These are phyloP conservation scores for Erynnis tages DNA, from an alignment of 2,888 invertebrate genomes.

Conservation along the genomic window DNA sequence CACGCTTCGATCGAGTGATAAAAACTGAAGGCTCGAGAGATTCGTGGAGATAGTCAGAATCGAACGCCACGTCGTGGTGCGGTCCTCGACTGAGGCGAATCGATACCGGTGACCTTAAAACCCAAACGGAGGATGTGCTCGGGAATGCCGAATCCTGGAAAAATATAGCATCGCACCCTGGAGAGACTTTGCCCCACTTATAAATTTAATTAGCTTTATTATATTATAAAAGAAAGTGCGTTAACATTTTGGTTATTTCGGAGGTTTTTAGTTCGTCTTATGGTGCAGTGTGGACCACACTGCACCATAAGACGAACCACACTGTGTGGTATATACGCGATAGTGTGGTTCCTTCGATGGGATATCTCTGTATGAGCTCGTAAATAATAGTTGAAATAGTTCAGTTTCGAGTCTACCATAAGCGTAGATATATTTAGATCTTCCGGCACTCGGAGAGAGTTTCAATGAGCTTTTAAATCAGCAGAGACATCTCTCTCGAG, in stretches of 20 bases:
- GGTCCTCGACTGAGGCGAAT: conserved; percentile 67
- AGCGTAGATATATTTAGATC: conserved; percentile 40
- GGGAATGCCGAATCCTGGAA: conserved; percentile 33
- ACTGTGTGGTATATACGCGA: too few species aligned
- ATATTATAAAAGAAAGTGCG: background rate
- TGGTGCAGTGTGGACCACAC: too few species aligned
- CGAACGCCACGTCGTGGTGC: conserved; percentile 33
- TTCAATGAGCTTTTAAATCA: background rate
- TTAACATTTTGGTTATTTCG: conserved; percentile 24
- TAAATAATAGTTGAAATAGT: conserved; percentile 41
- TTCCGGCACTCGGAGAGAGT: conserved; percentile 34
- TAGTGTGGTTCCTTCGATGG: too few species aligned
- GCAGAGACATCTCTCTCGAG: too few species aligned
- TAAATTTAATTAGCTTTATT: too few species aligned
- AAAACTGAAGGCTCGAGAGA: background rate
- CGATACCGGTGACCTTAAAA: conserved; percentile 69
- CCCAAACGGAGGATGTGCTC: conserved; percentile 37
- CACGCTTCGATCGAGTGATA: too few species aligned
- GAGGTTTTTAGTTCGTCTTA: too few species aligned
- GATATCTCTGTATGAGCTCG: conserved; percentile 35
- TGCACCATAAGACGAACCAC: too few species aligned
- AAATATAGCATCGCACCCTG: background rate
- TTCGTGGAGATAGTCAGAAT: conserved; percentile 28
- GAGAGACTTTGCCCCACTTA: too few species aligned
- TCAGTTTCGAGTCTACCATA: conserved; percentile 38